Conservation (phyloP, 1,140 invertebrate genomes). For the Limonius californicus region DNA sequence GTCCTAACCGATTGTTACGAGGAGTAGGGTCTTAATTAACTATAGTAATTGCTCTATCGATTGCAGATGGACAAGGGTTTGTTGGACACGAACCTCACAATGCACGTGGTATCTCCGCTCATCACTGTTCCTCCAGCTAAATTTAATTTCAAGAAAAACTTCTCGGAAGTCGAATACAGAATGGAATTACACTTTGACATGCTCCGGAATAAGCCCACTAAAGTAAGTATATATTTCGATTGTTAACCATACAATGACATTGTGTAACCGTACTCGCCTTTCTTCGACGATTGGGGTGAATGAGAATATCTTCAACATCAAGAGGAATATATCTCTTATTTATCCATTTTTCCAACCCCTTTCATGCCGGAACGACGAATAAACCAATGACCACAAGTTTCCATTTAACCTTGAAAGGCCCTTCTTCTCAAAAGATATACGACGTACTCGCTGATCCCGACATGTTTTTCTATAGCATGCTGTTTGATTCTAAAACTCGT, state of each 20-base stretch:
- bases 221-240: conserved; percentile 21
- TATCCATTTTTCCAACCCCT: too few relatives aligned
- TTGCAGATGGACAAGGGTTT: conserved; percentile 33
- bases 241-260: background rate
- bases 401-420: too few relatives aligned
- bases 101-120: conserved; percentile 57
- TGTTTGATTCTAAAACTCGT: too few relatives aligned
- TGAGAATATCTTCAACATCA: too few relatives aligned
- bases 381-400: too few relatives aligned
- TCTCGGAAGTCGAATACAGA: conserved; percentile 57
- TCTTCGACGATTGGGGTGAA: too few relatives aligned
- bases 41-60: conserved; percentile 10
- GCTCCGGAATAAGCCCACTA: conserved; percentile 13
- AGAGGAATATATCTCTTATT: too few relatives aligned
- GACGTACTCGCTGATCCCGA: too few relatives aligned
- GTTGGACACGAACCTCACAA: conserved; percentile 18
- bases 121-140: conserved; percentile 60
- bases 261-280: too few relatives aligned
- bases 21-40: background rate
- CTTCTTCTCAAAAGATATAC: too few relatives aligned
- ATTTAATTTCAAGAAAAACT: conserved; percentile 62
- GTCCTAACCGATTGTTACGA: background rate
- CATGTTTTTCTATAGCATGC: too few relatives aligned
- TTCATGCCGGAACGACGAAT: too few relatives aligned
- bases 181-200: conserved; percentile 44